A percentile compares a stretch with the other conserved stretches of the same genome.
These are phyloP conservation scores for Drosophila repleta DNA, from an alignment of 1,140 invertebrate species.

Conservation along the genomic window DNA sequence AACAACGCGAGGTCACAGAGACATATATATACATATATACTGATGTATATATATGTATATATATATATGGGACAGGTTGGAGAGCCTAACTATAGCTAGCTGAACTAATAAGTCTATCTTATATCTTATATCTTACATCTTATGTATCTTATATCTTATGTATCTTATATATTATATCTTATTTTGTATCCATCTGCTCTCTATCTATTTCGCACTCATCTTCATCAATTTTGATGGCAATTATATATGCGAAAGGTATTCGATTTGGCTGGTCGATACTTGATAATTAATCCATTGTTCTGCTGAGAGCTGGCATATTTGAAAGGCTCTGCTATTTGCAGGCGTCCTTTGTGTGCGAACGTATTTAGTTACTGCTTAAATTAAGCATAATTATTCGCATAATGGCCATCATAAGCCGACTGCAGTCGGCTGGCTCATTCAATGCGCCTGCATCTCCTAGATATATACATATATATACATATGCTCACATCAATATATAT, in stretches of 20 bases:
- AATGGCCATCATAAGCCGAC: neutral
- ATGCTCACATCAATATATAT: neutral
- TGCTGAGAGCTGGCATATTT: neutral
- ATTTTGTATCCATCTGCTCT: neutral
- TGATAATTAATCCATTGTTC: slow-evolving; percentile 4
- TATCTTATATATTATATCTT: slow-evolving; percentile 3
- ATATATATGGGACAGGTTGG: neutral
- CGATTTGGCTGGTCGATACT: neutral
- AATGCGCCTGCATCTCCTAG: neutral
- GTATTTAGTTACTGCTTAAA: neutral
- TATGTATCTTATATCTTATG: neutral
- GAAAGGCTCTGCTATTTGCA: neutral
- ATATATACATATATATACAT: neutral
- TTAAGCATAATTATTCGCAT: slow-evolving; percentile 12
- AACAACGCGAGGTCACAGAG: slow-evolving; percentile 43
- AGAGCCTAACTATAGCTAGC: neutral
- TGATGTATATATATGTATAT: neutral
- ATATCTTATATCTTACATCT: neutral
- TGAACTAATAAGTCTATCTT: neutral
- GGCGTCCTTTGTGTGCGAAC: neutral
- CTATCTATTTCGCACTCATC: neutral
- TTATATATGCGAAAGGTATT: neutral
- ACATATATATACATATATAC: neutral
- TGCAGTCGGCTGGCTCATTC: neutral
- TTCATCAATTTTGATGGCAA: neutral